Percentiles rank a stretch among this genome's conserved stretches.
Evolutionary conservation across 2,888 invertebrate genomes (phyloP).

Genomic region (Drosophila nigricruria): DNA sequence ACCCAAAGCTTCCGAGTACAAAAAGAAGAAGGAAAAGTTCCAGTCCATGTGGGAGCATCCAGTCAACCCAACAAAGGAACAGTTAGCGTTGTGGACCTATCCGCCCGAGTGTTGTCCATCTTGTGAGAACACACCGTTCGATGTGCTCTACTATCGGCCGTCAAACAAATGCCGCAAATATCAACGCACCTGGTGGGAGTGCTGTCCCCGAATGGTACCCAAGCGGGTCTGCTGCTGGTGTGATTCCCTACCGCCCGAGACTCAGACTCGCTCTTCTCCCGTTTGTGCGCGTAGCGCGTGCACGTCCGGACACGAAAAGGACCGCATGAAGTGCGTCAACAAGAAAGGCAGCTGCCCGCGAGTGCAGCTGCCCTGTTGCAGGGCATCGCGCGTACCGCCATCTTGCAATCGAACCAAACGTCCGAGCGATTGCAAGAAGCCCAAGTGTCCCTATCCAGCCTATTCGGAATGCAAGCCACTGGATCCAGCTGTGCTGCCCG

Average conservation of each 20-base stretch:
- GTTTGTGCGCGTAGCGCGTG: neutral
- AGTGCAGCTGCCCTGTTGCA: constrained; percentile 53
- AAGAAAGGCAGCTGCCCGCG: constrained; percentile 31
- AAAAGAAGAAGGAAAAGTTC: neutral
- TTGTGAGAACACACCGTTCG: constrained; percentile 52
- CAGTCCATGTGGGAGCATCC: constrained; percentile 52
- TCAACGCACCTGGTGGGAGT: constrained; percentile 71
- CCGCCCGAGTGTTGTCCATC: constrained; percentile 47
- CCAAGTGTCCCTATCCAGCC: constrained; percentile 65
- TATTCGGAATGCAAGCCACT: constrained; percentile 60
- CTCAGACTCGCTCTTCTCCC: rapidly evolving
- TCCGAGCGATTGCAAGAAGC: constrained; percentile 26
- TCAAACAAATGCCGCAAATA: constrained; percentile 46
- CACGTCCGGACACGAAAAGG: neutral
- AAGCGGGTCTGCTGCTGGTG: constrained; percentile 43
- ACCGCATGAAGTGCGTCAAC: constrained; percentile 12
- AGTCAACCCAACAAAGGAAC: rapidly evolving
- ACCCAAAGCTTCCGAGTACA: rapidly evolving
- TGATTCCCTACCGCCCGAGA: constrained; percentile 49
- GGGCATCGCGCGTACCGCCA: constrained; percentile 52
- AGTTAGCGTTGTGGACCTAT: constrained; percentile 4
- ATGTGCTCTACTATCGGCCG: constrained; percentile 59
- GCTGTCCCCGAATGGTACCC: constrained; percentile 50
- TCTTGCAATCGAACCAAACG: neutral
- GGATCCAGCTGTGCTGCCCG: constrained; percentile 16